Evolutionary conservation across 1,140 invertebrate genomes (phyloP), one percentile per base, ranked within the genome.

Genomic region (Thaumatotibia leucotreta): DNA sequence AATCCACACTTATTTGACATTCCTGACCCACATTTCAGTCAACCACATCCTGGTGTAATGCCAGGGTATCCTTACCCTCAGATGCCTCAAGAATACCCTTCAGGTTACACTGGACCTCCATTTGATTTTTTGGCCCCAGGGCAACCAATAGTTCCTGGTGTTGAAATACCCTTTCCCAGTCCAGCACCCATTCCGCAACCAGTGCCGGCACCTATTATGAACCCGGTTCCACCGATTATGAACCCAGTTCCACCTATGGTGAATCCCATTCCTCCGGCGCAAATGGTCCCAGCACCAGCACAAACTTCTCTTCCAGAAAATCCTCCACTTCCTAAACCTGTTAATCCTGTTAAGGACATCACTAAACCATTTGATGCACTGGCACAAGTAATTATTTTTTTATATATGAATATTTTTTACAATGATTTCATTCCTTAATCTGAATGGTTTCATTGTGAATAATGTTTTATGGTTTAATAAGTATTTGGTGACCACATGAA

Each of bases 311-410:
- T 70, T 27, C 69, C 76, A 4, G 61, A 65, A 10, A 68, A 73
- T 50, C 17, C 63, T 27, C 4, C 64, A 20, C 27, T 11, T 58
- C n/a, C 68, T 35, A 62, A 54, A 65, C 49, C 35, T n/a, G 33
- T 61, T 61, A 24, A 54, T 66, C 49, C 35, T n/a, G 33, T 61
- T 61, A 24, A 54, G 4, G 33, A 71, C 61, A 54, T 63, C 17
- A 31, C 65, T 33, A 63, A 65, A 66, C 80, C 77, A 22, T 77
- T 70, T 74, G 85, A 90, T 79, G 84, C 86, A 14, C 76, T 90
- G 63, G 86, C 85, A 69, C 81, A 90, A 82, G 88, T 90, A 88
- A 83, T 72, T 83, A 88, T 74, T 58, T 69, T 65, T 0, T 23
- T 66, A 14, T 27, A 33, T 33, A 22, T 17, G 9, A 62, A 0